Conservation (phyloP, 92 coral and sea anemone species). For the Umimayanthus kanabou region DNA sequence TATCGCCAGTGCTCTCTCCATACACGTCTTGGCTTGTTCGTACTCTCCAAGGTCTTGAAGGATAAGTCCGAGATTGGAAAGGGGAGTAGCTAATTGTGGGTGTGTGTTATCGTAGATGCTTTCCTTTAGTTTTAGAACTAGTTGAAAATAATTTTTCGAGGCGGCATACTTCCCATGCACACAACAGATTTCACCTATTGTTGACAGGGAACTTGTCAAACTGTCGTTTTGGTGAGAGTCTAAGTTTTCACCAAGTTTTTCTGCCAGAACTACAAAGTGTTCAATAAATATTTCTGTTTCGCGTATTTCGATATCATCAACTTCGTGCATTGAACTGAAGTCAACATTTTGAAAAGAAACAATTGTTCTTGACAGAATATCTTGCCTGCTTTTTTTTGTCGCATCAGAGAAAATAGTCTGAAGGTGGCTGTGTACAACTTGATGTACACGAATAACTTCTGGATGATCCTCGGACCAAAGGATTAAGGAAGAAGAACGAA, state of each 20-base stretch:
- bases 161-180: neutral
- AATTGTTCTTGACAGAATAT: neutral
- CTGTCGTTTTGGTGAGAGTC: neutral
- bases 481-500: conserved; percentile 24
- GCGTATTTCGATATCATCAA: neutral
- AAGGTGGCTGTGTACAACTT: conserved; percentile 4
- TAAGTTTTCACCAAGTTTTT: neutral
- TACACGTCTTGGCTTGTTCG: neutral
- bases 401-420: neutral
- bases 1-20: conserved; percentile 23
- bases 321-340: neutral
- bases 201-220: neutral
- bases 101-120: neutral
- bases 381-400: neutral
- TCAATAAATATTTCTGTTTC: neutral
- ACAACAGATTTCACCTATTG: neutral
- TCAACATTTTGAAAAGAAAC: neutral
- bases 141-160: neutral
- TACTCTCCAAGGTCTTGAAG: neutral
- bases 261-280: neutral
- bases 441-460: conserved; percentile 18
- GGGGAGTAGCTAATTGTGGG: neutral
- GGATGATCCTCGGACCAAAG: conserved; percentile 18
- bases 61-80: neutral
- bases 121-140: neutral